Percentiles rank a stretch among this genome's conserved stretches.
Conservation (phyloP, 2,797 vertebrate genomes). For the Lagorchestes hirsutus region DNA sequence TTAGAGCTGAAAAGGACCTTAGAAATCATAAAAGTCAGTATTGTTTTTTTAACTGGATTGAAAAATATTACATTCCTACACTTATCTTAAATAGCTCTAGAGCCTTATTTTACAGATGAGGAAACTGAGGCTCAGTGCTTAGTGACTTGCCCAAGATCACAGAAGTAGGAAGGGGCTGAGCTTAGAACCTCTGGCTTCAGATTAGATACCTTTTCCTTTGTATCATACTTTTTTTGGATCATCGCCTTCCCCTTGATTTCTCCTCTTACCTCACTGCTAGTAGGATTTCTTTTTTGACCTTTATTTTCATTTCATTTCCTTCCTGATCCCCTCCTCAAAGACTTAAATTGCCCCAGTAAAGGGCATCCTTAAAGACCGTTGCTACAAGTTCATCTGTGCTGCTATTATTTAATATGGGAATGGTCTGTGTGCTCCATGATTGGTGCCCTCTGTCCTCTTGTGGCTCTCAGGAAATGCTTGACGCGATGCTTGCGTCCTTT, state of each 20-base stretch:
- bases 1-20: too few species aligned
- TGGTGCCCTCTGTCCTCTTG: conserved; percentile 6
- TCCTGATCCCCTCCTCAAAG: background rate
- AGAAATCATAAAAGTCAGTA: too few species aligned
- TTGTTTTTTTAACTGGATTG: too few species aligned
- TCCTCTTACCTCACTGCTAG: background rate
- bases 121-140: background rate
- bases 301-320: conserved; percentile 1
- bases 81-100: too few species aligned
- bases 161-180: background rate
- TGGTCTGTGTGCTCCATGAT: conserved; percentile 30
- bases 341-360: conserved; percentile 27
- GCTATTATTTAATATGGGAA: conserved; percentile 27
- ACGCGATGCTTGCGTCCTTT: conserved; percentile 26
- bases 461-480: conserved; percentile 3
- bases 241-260: background rate
- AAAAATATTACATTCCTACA: too few species aligned
- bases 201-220: background rate
- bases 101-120: background rate
- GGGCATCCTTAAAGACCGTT: conserved; percentile 19
- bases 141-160: background rate
- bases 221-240: background rate
- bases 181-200: background rate
- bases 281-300: conserved; percentile 16
- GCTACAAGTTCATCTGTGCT: conserved; percentile 42